Conservation (phyloP, 2,888 invertebrate genomes). For the Yponomeuta plumbellus region DNA sequence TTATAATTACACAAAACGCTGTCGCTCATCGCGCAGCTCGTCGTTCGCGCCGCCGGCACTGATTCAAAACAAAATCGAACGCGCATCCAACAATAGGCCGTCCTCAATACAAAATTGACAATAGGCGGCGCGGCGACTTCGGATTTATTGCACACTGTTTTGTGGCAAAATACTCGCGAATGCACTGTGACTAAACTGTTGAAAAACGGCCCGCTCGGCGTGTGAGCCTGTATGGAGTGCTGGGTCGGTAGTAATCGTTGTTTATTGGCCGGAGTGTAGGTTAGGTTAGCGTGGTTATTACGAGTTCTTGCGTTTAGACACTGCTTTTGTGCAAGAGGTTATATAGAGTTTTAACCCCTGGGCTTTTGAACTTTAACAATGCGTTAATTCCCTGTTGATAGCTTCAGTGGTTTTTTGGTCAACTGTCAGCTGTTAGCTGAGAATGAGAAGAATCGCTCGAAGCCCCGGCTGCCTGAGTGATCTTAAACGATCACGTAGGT, state of each 20-base stretch:
- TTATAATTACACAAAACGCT: background rate
- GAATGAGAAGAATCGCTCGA: no score
- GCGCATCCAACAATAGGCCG: constrained; percentile 60
- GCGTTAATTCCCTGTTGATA: no score
- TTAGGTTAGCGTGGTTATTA: background rate
- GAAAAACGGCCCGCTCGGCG: constrained; percentile 36
- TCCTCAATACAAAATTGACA: constrained; percentile 73
- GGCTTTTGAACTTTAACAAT: no score
- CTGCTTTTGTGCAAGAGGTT: no score
- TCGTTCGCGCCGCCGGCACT: background rate
- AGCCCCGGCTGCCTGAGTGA: no score
- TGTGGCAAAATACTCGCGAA: constrained; percentile 37
- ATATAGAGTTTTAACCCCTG: no score
- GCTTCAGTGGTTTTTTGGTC: no score
- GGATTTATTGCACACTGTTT: constrained; percentile 72
- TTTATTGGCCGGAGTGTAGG: background rate
- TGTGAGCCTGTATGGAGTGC: background rate
- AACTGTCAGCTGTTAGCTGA: no score
- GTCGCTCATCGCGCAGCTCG: background rate
- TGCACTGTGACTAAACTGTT: constrained; percentile 60
- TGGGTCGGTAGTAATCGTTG: constrained; percentile 4
- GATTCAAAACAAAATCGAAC: constrained; percentile 68
- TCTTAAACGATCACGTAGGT: no score
- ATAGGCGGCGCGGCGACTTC: constrained; percentile 41
- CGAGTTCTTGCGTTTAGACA: no score